phyloP scores from a whole-genome alignment of 2,888 invertebrate genomes.

The Drosophila vallismaia region DNA sequence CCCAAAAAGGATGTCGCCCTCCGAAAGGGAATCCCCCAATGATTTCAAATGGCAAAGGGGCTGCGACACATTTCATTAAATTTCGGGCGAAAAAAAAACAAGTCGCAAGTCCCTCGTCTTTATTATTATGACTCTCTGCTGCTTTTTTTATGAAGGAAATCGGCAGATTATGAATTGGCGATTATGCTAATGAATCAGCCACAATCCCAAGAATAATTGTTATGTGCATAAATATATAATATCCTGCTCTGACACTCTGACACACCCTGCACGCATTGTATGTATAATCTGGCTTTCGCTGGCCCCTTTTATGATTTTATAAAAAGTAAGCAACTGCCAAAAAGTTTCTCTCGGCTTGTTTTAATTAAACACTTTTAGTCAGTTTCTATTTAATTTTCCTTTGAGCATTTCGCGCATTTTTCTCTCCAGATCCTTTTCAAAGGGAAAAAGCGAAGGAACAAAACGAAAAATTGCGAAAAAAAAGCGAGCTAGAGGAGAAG shows the following conservation, averaged over 20 bases:
- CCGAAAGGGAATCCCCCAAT: conserved; percentile 7
- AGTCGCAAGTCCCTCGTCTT: conserved; percentile 7
- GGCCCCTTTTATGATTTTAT: conserved; percentile 13
- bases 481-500: background rate
- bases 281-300: background rate
- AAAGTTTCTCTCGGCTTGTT: conserved; percentile 24
- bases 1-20: background rate
- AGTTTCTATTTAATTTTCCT: conserved; percentile 14
- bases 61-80: conserved; percentile 34
- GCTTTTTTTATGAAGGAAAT: conserved; percentile 34
- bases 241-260: conserved; percentile 4
- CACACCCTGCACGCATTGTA: background rate
- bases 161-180: conserved; percentile 74
- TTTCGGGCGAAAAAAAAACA: background rate
- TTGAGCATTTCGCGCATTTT: conserved; percentile 17
- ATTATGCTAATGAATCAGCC: conserved; percentile 68
- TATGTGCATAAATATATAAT: conserved; percentile 49
- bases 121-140: conserved; percentile 23
- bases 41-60: conserved; percentile 3
- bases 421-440: conserved; percentile 18
- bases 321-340: conserved; percentile 4
- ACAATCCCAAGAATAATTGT: conserved; percentile 42
- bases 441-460: background rate
- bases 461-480: background rate
- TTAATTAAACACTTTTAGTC: conserved; percentile 66